Conservation (phyloP, 2,888 invertebrate species). For the Lithosia quadra region DNA sequence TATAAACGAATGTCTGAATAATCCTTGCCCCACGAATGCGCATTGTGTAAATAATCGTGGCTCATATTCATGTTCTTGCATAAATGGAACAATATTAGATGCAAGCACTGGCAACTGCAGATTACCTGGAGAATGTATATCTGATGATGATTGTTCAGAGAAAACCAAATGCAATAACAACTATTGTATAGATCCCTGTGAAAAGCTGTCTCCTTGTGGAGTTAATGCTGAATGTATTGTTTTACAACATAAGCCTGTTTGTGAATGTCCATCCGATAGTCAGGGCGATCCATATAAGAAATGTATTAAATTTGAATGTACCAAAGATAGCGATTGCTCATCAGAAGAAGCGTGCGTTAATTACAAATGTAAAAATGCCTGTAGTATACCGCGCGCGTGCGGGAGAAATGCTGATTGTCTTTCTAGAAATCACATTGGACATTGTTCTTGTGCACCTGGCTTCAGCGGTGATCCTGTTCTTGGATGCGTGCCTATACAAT, state of each 20-base stretch:
- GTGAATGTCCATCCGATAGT: slow-evolving; percentile 91
- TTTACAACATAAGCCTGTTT: slow-evolving; percentile 89
- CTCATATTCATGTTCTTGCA: slow-evolving; percentile 92
- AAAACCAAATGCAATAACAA: slow-evolving; percentile 92
- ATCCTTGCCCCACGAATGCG: slow-evolving; percentile 93
- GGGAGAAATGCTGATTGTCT: slow-evolving; percentile 93
- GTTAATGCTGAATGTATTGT: slow-evolving; percentile 91
- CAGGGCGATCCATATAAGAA: slow-evolving; percentile 91
- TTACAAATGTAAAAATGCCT: slow-evolving; percentile 93
- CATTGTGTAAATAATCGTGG: slow-evolving; percentile 93
- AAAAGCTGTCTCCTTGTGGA: slow-evolving; percentile 89
- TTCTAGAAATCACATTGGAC: slow-evolving; percentile 92
- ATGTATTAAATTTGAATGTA: slow-evolving; percentile 92
- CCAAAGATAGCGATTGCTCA: slow-evolving; percentile 92
- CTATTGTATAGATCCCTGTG: slow-evolving; percentile 93
- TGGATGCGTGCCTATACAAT: slow-evolving; percentile 94
- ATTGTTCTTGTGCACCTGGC: slow-evolving; percentile 94
- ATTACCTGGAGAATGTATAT: slow-evolving; percentile 93
- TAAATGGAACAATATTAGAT: slow-evolving; percentile 93
- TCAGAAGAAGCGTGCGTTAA: slow-evolving; percentile 91
- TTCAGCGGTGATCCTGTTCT: slow-evolving; percentile 95
- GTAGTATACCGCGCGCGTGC: slow-evolving; percentile 93
- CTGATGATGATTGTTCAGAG: slow-evolving; percentile 92
- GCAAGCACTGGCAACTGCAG: slow-evolving; percentile 90
- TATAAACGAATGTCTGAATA: slow-evolving; percentile 92